Evolutionary conservation across 2,113 vertebrate genomes (phyloP).

Genomic region (Larimichthys polyactis): DNA sequence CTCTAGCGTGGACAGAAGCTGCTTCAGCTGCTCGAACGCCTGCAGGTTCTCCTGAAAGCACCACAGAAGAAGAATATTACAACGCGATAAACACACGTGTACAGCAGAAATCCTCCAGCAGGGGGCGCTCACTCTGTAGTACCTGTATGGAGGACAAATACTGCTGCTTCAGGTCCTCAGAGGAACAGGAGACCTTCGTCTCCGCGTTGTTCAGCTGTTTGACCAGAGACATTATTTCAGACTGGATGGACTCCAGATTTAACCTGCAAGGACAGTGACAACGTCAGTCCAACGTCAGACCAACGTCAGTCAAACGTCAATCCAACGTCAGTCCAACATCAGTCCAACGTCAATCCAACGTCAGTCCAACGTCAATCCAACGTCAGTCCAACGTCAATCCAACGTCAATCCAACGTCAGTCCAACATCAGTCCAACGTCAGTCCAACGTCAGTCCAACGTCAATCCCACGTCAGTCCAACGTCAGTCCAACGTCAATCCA

Average conservation of each 20-base stretch:
- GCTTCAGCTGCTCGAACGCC: constrained; percentile 82
- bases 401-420: no score
- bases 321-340: no score
- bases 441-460: no score
- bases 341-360: neutral
- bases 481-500: no score
- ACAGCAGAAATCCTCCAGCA: neutral
- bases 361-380: no score
- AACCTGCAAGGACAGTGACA: constrained; percentile 78
- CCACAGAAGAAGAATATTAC: constrained; percentile 14
- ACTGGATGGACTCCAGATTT: constrained; percentile 86
- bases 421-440: no score
- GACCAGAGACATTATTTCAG: constrained; percentile 81
- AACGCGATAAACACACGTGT: neutral
- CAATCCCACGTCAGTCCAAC: no score
- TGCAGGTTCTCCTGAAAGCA: constrained; percentile 81
- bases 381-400: neutral
- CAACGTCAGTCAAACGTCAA: neutral
- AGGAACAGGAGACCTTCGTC: constrained; percentile 73
- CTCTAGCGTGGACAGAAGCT: constrained; percentile 83
- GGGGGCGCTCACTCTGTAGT: neutral
- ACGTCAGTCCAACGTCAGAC: no score
- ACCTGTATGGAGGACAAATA: constrained; percentile 71
- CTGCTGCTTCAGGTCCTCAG: constrained; percentile 85
- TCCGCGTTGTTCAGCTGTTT: constrained; percentile 85